phyloP scores from a whole-genome alignment of 2,797 vertebrate genomes.

The Platalea minor region DNA sequence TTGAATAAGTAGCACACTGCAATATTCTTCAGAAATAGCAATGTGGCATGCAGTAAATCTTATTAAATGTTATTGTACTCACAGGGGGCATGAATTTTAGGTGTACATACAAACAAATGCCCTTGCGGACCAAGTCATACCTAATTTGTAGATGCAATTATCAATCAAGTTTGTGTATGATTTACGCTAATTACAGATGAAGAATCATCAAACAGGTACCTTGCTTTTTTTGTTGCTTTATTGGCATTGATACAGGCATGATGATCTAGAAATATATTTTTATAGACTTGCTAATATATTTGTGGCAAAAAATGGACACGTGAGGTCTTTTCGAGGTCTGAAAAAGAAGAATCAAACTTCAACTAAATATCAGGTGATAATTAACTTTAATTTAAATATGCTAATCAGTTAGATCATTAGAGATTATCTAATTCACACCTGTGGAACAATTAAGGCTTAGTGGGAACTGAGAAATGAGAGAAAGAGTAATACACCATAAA shows the following conservation, averaged over 20 bases:
- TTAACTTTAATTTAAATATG: background rate
- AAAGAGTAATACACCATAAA: background rate
- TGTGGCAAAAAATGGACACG: background rate
- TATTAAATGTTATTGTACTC: background rate
- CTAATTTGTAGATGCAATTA: background rate
- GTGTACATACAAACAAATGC: background rate
- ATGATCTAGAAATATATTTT: background rate
- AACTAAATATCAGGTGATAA: background rate
- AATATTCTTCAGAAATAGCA: background rate
- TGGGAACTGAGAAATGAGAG: background rate
- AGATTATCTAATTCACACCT: background rate
- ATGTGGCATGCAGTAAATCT: background rate
- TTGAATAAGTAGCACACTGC: background rate
- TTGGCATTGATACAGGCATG: background rate
- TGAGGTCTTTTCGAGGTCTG: background rate
- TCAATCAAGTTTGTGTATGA: background rate
- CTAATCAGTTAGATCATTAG: background rate
- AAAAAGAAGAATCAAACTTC: background rate
- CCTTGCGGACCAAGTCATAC: background rate
- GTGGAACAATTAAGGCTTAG: background rate
- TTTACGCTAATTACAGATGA: background rate
- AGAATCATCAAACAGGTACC: background rate
- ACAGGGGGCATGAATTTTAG: background rate
- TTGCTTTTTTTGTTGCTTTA: background rate
- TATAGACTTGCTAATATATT: background rate